Percentiles rank a stretch among this genome's conserved stretches.
phyloP scores from a whole-genome alignment of 2,797 vertebrate genomes.

The Fistularia tabacaria region DNA sequence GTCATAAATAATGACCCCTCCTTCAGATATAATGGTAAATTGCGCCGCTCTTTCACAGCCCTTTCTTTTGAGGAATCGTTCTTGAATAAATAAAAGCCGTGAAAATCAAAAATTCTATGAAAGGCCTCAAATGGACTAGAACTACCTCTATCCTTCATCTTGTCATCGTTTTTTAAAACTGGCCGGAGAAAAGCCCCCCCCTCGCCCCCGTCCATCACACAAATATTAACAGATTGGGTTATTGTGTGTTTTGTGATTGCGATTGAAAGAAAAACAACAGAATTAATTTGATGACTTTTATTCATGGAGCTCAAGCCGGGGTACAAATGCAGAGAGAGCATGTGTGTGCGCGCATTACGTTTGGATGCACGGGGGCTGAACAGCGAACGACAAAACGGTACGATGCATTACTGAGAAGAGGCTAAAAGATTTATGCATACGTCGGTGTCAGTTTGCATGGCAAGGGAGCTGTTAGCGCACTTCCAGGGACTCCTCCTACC shows the following conservation, averaged over 20 bases:
- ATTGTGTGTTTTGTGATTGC: too few species aligned
- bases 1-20: constrained; percentile 78
- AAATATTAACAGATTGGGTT: too few species aligned
- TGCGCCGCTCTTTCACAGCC: constrained; percentile 62
- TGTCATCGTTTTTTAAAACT: constrained; percentile 49
- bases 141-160: constrained; percentile 49
- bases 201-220: too few species aligned
- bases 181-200: too few species aligned
- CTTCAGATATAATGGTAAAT: constrained; percentile 74
- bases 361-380: constrained; percentile 10
- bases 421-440: constrained; percentile 61
- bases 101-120: constrained; percentile 59
- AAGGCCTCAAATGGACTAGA: constrained; percentile 62
- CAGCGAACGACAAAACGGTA: constrained; percentile 44
- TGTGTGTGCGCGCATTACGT: not conserved
- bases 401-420: constrained; percentile 33
- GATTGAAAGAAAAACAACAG: too few species aligned
- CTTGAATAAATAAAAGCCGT: constrained; percentile 67
- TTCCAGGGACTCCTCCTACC: constrained; percentile 47
- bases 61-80: constrained; percentile 70
- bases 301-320: too few species aligned
- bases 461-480: constrained; percentile 65
- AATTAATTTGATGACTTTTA: too few species aligned
- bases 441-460: constrained; percentile 25
- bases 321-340: too few species aligned